Conservation (phyloP, 2,888 invertebrate species). For the Deilephila elpenor region DNA sequence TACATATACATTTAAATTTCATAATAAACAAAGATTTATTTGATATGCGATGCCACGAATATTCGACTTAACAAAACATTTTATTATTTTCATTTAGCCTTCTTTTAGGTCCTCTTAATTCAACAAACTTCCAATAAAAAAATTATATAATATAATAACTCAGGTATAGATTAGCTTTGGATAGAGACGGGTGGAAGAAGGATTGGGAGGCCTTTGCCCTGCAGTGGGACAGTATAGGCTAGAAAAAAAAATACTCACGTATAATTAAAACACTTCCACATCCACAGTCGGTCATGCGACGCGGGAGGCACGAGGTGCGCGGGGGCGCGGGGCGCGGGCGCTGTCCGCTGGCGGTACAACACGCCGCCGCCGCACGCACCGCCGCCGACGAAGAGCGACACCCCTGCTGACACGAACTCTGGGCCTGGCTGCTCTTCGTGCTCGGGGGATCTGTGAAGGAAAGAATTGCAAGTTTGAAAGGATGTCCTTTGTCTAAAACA, state of each 20-base stretch:
- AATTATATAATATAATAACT: no score
- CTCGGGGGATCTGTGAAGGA: constrained; percentile 54
- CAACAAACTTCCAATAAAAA: no score
- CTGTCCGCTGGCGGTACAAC: constrained; percentile 82
- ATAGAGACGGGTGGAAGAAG: no score
- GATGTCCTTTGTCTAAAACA: background rate
- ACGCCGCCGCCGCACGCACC: constrained; percentile 83
- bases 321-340: constrained; percentile 76
- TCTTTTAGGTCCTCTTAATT: no score
- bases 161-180: no score
- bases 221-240: no score
- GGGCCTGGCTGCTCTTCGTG: constrained; percentile 78
- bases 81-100: no score
- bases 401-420: constrained; percentile 87
- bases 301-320: constrained; percentile 85
- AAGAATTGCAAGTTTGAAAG: background rate
- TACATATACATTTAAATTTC: no score
- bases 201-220: no score
- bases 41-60: no score
- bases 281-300: constrained; percentile 86
- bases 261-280: constrained; percentile 88
- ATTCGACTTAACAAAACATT: no score
- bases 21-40: no score
- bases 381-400: constrained; percentile 86
- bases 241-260: constrained; percentile 73